Base-by-base conservation (phyloP, 2,113 vertebrate species). In the Malurus melanocephalus region DNA sequence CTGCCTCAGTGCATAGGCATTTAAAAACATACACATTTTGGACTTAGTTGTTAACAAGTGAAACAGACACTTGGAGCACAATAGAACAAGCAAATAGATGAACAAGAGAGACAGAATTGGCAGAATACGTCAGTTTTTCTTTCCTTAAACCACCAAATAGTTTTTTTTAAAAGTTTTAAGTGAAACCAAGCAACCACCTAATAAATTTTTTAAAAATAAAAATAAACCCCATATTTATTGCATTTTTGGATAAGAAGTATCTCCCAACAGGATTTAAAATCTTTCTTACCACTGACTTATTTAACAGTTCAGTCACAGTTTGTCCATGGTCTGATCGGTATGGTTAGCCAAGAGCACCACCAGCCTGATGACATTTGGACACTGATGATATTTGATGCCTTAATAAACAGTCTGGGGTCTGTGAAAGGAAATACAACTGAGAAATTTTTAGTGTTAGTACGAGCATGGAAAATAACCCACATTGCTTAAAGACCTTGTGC, bases 251-350 rank as follows among this genome's bases (percentile, higher is more conserved):
- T 89, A 90, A 85, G 68, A 26, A 0, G 0, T 52, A 17, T 85
- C 56, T 93, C 28, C 75, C 61, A 60, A 30, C 33, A 80, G 45
- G 56, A 57, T 85, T 72, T 77, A 38, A 87, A 80, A 62, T 82
- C 57, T 64, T 87, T 89, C 45, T 91, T 85, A n/a, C 56, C 26
- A 42, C 61, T 66, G 52, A 57, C 52, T 72, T 75, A 69, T 30
- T 93, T 94, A 80, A 78, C 80, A 80, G 38, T 64, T 91, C 76
- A 80, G 74, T 87, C 88, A 92, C 69, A 68, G 60, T 90, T 93
- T 82, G 81, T 53, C 71, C 49, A 48, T 3, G 7, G 14, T 56
- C 66, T 83, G 74, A 71, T 90, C 48, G 52, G 27, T 57, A 69
- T 24, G 53, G 49, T 67, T 93, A 71, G 78, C 80, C 48, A 90